Evolutionary conservation across 2,888 invertebrate species (phyloP).

Genomic region (Coenonympha arcania): DNA sequence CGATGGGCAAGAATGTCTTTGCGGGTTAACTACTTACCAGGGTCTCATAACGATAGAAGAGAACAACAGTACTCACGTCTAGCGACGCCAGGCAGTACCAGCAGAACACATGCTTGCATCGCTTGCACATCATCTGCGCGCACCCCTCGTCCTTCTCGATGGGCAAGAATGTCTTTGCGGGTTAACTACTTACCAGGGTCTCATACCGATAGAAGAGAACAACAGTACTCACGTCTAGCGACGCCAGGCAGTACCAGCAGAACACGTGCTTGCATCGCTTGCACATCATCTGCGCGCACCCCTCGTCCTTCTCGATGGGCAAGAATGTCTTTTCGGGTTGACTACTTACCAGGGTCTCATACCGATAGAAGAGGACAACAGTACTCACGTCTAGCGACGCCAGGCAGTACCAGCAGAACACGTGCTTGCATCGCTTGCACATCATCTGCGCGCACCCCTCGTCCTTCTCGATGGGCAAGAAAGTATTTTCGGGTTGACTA

Average conservation of each 20-base stretch:
- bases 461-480: slow-evolving; percentile 97
- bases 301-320: slow-evolving; percentile 97
- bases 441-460: slow-evolving; percentile 99
- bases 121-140: slow-evolving; percentile 99
- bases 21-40: no score
- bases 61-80: slow-evolving; percentile 86
- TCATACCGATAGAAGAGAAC: no score
- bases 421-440: slow-evolving; percentile 98
- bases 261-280: slow-evolving; percentile 98
- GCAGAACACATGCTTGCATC: slow-evolving; percentile 98
- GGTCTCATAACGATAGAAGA: no score
- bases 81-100: slow-evolving; percentile 98
- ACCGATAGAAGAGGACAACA: no score
- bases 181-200: no score
- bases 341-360: no score
- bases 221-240: slow-evolving; percentile 89
- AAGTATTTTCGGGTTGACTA: no score
- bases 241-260: slow-evolving; percentile 98
- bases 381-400: slow-evolving; percentile 94
- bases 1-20: no score
- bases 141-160: slow-evolving; percentile 99
- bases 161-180: no score
- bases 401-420: slow-evolving; percentile 99
- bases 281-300: slow-evolving; percentile 99
- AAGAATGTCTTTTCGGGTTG: no score